Evolutionary conservation across 2,888 invertebrate genomes (phyloP), one percentile per base, ranked within the genome.

Genomic region (Oscheius sp.): DNA sequence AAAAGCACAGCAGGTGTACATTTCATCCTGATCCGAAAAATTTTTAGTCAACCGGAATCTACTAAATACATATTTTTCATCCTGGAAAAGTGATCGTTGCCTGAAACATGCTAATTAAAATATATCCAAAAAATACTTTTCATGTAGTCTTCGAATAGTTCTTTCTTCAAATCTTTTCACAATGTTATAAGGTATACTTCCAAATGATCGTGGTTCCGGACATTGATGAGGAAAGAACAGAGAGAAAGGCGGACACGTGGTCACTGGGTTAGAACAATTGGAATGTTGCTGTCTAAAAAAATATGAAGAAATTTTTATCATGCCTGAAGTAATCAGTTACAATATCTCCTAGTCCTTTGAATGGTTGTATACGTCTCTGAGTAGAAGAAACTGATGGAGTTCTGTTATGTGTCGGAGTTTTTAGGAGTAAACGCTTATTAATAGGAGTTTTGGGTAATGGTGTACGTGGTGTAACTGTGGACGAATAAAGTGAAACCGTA

Each of bases 241-340:
- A 87, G 94, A 94, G 86, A 97, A 97, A 86, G 94, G 94, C 0
- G 97, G 96, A 88, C 96, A 97, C 0, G 95, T 95, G 33, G 93
- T 93, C 89, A 98, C 94, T 0, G 98, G 98, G 88, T 96, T 94
- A 88, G 93, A 93, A 89, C 98, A 98, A 6, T 94, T 89, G n/a
- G 95, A 92, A 88, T 98, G 98, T 87, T 98, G 97, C 88, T 95
- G 94, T 81, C 94, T 80, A 67, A 36, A 79, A 70, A 32, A 9
- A 20, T 17, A 61, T 41, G n/a, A 0, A 2, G 6, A 47, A 14
- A 50, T 22, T 2, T 44, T 17, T 41, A 3, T 8, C 36, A 41
- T 14, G 73, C 73, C 68, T 69, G 56, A 73, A 70, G 56, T 73
- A 68, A 9, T 96, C 95, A 0, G 94, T 95, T 74, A 97, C 93